Conservation (phyloP, 2,888 invertebrate species). For the Idaea straminata region DNA sequence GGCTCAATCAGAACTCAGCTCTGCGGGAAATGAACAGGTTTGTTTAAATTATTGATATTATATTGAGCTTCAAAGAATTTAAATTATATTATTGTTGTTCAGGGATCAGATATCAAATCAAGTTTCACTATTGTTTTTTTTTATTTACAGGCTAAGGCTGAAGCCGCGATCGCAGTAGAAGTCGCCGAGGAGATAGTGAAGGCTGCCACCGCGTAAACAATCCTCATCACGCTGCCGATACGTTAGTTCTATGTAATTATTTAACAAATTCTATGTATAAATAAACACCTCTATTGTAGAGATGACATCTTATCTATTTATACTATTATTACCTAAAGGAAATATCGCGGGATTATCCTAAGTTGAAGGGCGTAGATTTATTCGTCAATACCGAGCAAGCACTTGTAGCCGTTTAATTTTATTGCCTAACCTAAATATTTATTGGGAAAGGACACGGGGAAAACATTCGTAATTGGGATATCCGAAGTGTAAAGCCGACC, state of each 20-base stretch:
- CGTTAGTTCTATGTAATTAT: constrained; percentile 58
- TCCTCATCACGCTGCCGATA: constrained; percentile 24
- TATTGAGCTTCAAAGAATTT: not conserved
- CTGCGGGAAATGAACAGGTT: constrained; percentile 88
- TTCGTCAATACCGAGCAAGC: too few species aligned
- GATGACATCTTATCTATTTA: constrained; percentile 20
- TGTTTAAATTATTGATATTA: constrained; percentile 8
- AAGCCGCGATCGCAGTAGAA: constrained; percentile 96
- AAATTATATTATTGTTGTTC: not conserved
- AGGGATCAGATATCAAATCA: too few species aligned
- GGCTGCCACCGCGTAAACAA: constrained; percentile 80
- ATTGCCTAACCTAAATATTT: too few species aligned
- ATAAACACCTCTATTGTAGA: constrained; percentile 58
- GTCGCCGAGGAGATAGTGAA: constrained; percentile 96
- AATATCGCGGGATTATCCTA: too few species aligned
- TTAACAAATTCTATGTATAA: constrained; percentile 52
- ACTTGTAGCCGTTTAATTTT: too few species aligned
- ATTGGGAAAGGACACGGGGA: too few species aligned
- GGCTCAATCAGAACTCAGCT: constrained; percentile 89
- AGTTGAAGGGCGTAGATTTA: too few species aligned
- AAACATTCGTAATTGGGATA: too few species aligned
- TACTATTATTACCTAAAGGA: not conserved
- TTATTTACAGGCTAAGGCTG: constrained; percentile 85
- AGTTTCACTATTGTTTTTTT: not conserved
- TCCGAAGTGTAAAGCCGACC: too few species aligned